Evolutionary conservation across 2,113 vertebrate species (phyloP).

Genomic region (Ammodytes marinus): DNA sequence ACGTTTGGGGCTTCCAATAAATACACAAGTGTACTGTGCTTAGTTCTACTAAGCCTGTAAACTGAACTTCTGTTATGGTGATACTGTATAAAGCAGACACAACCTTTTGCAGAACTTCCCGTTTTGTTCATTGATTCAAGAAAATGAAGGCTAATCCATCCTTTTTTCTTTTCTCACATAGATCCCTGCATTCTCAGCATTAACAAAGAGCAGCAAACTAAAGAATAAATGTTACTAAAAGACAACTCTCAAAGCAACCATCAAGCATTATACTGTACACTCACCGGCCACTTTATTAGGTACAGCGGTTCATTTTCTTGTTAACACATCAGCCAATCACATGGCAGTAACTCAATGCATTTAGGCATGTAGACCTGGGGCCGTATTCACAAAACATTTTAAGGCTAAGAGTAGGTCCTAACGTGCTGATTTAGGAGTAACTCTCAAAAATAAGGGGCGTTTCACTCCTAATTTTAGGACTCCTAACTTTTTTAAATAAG

Average conservation of each 20-base stretch:
- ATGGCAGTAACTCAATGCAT: too few species aligned
- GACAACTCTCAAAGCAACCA: slow-evolving; percentile 4
- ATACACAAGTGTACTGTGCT: slow-evolving; percentile 27
- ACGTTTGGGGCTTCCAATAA: slow-evolving; percentile 36
- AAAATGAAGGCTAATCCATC: not conserved
- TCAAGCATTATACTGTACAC: not conserved
- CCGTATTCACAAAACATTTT: too few species aligned
- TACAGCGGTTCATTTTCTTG: too few species aligned
- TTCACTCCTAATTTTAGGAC: too few species aligned
- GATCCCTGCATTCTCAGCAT: not conserved
- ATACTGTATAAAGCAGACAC: not conserved
- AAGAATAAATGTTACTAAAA: slow-evolving; percentile 20
- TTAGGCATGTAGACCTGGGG: too few species aligned
- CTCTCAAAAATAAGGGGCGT: too few species aligned
- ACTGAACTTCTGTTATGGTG: slow-evolving; percentile 10
- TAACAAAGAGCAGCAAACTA: not conserved
- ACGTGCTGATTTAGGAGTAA: too few species aligned
- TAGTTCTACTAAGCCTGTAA: slow-evolving; percentile 18
- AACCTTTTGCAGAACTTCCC: not conserved
- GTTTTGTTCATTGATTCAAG: not conserved
- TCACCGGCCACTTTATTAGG: too few species aligned
- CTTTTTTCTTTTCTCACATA: not conserved
- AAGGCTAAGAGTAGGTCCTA: too few species aligned
- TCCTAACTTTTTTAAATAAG: too few species aligned
- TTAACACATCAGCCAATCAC: too few species aligned